These are phyloP conservation scores for Drosophila mojavensis DNA, from an alignment of 1,140 invertebrate species.

Conservation along the genomic window DNA sequence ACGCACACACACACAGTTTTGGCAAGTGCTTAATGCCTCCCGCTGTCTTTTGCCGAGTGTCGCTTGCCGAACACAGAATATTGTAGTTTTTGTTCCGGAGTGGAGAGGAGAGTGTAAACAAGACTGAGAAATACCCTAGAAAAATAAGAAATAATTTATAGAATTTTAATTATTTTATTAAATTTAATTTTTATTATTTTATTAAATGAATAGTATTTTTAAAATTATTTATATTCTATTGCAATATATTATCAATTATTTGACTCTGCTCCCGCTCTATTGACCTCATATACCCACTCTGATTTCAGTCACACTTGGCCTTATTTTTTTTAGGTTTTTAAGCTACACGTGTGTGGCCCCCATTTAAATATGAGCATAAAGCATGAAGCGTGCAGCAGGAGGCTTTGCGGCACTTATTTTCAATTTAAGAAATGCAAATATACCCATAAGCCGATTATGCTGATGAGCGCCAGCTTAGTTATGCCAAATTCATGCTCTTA, in stretches of 20 bases:
- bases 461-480: conserved; percentile 36
- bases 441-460: conserved; percentile 39
- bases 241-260: no score
- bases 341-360: no score
- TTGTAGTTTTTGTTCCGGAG: conserved; percentile 56
- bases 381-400: conserved; percentile 1
- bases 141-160: background rate
- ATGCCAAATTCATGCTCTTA: conserved; percentile 17
- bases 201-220: no score
- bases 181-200: background rate
- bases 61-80: conserved; percentile 53
- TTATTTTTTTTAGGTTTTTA: no score
- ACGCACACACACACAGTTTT: background rate
- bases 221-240: no score
- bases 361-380: conserved; percentile 16
- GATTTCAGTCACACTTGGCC: no score
- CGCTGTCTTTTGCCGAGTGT: conserved; percentile 49
- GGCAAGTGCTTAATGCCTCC: conserved; percentile 39
- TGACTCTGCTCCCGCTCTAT: no score
- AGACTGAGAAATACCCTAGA: conserved; percentile 12
- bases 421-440: conserved; percentile 46
- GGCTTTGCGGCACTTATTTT: conserved; percentile 26
- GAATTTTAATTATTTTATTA: background rate
- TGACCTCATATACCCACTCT: no score
- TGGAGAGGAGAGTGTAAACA: background rate